A percentile compares a stretch with the other conserved stretches of the same genome.
phyloP scores from a whole-genome alignment of 2,113 vertebrate species.

The Acrocephalus kingi region DNA sequence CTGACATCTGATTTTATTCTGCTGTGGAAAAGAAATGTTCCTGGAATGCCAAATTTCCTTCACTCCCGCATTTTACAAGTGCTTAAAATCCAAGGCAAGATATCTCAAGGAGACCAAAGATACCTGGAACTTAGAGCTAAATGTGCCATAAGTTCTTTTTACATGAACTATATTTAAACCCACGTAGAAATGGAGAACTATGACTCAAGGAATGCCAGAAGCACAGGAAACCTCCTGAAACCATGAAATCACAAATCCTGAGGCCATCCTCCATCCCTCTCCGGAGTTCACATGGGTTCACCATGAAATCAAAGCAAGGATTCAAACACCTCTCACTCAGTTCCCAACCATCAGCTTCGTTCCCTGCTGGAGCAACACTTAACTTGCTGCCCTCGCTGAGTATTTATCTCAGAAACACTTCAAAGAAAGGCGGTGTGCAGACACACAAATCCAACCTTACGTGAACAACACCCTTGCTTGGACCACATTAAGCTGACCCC shows the following conservation, averaged over 20 bases:
- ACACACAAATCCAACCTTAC: background rate
- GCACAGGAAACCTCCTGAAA: background rate
- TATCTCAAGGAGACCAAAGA: background rate
- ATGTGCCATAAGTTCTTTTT: background rate
- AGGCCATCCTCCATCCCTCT: background rate
- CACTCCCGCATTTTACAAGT: background rate
- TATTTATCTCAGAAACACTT: background rate
- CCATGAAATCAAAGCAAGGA: background rate
- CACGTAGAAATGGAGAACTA: rapidly evolving
- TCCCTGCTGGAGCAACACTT: background rate
- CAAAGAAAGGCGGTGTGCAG: background rate
- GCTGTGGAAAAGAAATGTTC: background rate
- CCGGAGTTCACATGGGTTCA: rapidly evolving
- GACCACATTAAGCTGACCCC: background rate
- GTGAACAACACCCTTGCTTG: rapidly evolving
- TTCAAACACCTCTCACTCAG: background rate
- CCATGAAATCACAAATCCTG: background rate
- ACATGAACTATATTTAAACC: background rate
- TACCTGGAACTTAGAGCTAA: background rate
- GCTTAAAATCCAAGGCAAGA: background rate
- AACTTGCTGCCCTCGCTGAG: background rate
- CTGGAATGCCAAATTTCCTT: background rate
- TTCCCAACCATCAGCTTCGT: rapidly evolving
- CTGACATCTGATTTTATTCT: background rate
- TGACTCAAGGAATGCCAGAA: background rate